Evolutionary conservation across 1,140 invertebrate species (phyloP).

Genomic region (Philopotamus ludificatus): DNA sequence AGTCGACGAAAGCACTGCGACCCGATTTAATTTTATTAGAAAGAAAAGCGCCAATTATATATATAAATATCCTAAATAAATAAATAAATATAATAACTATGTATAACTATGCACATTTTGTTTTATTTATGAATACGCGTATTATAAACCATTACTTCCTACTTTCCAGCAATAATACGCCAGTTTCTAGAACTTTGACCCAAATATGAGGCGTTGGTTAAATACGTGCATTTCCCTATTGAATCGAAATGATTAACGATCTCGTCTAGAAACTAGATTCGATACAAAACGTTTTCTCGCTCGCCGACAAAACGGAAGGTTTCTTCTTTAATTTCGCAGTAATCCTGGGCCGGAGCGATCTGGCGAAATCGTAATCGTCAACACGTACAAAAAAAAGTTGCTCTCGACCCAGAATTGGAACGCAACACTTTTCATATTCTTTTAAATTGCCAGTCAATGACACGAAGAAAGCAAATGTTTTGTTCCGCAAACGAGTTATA

Average conservation of each 20-base stretch:
- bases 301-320: too few relatives aligned
- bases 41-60: neutral
- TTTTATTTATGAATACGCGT: too few relatives aligned
- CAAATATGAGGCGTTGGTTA: too few relatives aligned
- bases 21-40: neutral
- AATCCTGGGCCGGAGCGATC: too few relatives aligned
- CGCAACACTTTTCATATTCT: conserved; percentile 37
- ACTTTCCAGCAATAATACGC: too few relatives aligned
- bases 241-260: neutral
- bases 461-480: conserved; percentile 35
- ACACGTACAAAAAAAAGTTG: conserved; percentile 11
- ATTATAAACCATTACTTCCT: too few relatives aligned
- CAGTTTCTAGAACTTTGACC: too few relatives aligned
- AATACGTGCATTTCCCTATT: too few relatives aligned
- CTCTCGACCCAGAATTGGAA: conserved; percentile 30
- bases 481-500: neutral
- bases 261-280: neutral
- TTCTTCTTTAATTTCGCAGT: too few relatives aligned
- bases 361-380: conserved; percentile 16
- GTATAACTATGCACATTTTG: too few relatives aligned
- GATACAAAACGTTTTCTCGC: neutral
- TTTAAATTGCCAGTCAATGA: conserved; percentile 31
- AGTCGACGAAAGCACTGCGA: conserved; percentile 13
- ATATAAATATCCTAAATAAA: too few relatives aligned
- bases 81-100: too few relatives aligned